A percentile compares a stretch with the other conserved stretches of the same genome.
Conservation (phyloP, 2,888 invertebrate genomes). For the Tuta absoluta region DNA sequence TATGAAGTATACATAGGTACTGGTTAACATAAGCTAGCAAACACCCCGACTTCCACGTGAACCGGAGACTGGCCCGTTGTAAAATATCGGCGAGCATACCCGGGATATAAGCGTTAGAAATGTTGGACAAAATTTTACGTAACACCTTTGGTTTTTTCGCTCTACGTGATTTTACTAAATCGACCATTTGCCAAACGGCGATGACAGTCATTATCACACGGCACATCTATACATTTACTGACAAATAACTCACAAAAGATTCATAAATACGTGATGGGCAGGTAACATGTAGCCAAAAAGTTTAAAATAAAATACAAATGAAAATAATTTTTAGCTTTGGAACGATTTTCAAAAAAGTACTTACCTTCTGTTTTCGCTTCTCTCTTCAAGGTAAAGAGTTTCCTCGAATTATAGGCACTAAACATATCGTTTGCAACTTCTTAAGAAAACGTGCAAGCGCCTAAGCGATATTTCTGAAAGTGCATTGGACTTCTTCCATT, state of each 20-base stretch:
- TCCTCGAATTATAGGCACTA: slow-evolving; percentile 12
- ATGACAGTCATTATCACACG: neutral
- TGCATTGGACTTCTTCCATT: slow-evolving; percentile 13
- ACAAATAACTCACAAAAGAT: neutral
- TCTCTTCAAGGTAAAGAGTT: neutral
- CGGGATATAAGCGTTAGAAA: no score
- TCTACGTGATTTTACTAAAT: slow-evolving; percentile 5
- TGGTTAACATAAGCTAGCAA: no score
- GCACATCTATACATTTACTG: no score
- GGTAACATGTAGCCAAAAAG: neutral
- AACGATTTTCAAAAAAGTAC: neutral
- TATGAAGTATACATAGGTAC: no score
- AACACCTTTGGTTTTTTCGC: neutral
- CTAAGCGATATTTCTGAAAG: neutral
- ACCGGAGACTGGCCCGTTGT: no score
- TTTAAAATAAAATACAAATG: neutral
- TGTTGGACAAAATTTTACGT: no score
- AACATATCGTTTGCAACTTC: slow-evolving; percentile 13
- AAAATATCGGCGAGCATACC: no score
- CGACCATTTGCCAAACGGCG: slow-evolving; percentile 16
- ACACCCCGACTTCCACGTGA: no score
- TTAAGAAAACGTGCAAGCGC: neutral
- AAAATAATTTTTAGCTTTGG: neutral
- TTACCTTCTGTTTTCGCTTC: neutral
- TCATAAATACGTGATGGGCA: neutral